Evolutionary conservation across 2,888 invertebrate genomes (phyloP).

Genomic region (Oscheius sp.): DNA sequence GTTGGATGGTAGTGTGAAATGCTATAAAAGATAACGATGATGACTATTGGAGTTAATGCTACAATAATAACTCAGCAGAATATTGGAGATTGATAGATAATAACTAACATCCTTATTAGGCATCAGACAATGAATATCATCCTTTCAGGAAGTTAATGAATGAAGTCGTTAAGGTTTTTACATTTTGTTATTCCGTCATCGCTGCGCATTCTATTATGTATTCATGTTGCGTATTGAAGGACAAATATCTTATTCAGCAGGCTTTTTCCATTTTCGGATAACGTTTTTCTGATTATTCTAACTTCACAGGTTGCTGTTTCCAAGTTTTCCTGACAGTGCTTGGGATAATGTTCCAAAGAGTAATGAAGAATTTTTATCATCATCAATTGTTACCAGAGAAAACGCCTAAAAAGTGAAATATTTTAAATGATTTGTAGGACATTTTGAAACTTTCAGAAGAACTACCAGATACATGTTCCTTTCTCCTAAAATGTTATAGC

Average conservation of each 20-base stretch:
- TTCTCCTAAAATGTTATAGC: no score
- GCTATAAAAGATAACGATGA: slow-evolving; percentile 20
- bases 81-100: slow-evolving; percentile 28
- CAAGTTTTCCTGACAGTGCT: slow-evolving; percentile 14
- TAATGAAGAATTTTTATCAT: not conserved
- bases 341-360: slow-evolving; percentile 2
- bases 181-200: slow-evolving; percentile 14
- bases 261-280: slow-evolving; percentile 12
- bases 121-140: slow-evolving; percentile 27
- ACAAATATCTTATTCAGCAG: not conserved
- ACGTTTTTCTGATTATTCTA: not conserved
- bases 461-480: no score
- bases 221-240: slow-evolving; percentile 16
- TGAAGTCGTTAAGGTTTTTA: slow-evolving; percentile 19
- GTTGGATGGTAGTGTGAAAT: slow-evolving; percentile 19
- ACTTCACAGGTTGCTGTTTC: slow-evolving; percentile 24
- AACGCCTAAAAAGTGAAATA: slow-evolving; percentile 15
- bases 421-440: not conserved
- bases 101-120: not conserved
- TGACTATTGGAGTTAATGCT: slow-evolving; percentile 13
- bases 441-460: not conserved
- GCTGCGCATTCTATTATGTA: slow-evolving; percentile 18
- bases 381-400: no score
- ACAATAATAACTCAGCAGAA: slow-evolving; percentile 19
- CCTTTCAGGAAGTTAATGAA: slow-evolving; percentile 19